Percentiles rank a stretch among this genome's conserved stretches.
These are phyloP conservation scores for Scolanthus callimorphus DNA, from an alignment of 92 coral and sea anemone genomes.

Conservation along the genomic window DNA sequence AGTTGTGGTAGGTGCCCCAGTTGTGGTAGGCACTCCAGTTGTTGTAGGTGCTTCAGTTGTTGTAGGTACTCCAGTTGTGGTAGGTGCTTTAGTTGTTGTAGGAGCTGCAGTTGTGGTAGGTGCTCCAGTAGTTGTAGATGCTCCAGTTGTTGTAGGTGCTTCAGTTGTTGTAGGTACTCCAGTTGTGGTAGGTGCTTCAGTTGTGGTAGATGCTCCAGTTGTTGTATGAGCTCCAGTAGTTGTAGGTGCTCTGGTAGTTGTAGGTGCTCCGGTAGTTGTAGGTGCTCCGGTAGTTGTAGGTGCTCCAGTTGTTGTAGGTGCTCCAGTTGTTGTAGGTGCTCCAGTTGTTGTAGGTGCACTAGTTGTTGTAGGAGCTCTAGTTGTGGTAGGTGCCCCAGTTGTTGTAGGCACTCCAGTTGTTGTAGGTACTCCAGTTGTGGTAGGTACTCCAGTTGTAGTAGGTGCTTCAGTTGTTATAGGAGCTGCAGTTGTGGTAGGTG, in stretches of 20 bases:
- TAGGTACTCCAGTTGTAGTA: conserved; percentile 24
- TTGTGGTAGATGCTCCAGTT: conserved; percentile 12
- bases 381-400: conserved; percentile 15
- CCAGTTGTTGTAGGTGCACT: conserved; percentile 12
- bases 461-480: conserved; percentile 14
- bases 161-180: conserved; percentile 20
- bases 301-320: conserved; percentile 18
- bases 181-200: conserved; percentile 19
- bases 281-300: conserved; percentile 25
- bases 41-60: conserved; percentile 22
- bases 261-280: conserved; percentile 14
- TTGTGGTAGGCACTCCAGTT: conserved; percentile 7
- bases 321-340: conserved; percentile 14
- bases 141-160: conserved; percentile 23
- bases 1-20: conserved; percentile 18
- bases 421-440: conserved; percentile 15
- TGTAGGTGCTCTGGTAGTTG: conserved; percentile 12
- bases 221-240: conserved; percentile 24
- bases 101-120: conserved; percentile 3
- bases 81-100: neutral
- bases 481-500: conserved; percentile 16
- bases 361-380: conserved; percentile 18
- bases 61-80: conserved; percentile 27
- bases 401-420: conserved; percentile 16
- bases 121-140: conserved; percentile 12